A percentile compares a stretch with the other conserved stretches of the same genome.
These are phyloP conservation scores for Agelas oroides DNA, from an alignment of 37 sponge, comb jelly and placozoan genomes.

Conservation along the genomic window DNA sequence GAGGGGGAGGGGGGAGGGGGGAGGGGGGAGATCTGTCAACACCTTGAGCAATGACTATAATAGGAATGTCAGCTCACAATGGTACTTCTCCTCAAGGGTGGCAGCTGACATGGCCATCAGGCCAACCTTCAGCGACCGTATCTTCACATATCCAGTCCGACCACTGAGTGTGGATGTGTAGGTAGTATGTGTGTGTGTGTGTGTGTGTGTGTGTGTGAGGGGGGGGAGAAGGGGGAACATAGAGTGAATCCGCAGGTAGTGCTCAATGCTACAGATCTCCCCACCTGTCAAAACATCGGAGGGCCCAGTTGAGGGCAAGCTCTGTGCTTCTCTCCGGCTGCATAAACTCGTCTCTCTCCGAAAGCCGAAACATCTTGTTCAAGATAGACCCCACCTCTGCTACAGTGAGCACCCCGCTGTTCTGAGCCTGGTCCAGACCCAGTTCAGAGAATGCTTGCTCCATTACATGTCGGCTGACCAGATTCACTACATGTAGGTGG, in stretches of 20 bases:
- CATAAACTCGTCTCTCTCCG: not conserved
- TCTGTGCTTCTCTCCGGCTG: conserved; percentile 37
- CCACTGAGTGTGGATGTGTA: conserved; percentile 53
- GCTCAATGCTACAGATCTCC: no score
- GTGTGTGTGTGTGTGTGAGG: no score
- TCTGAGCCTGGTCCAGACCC: conserved; percentile 15
- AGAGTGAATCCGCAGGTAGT: no score
- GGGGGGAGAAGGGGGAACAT: no score
- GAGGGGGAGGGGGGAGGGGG: no score
- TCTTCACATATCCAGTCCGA: conserved; percentile 65
- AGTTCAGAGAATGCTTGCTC: conserved; percentile 12
- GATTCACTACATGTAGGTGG: conserved; percentile 27
- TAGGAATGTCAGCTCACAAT: conserved; percentile 65
- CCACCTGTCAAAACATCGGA: conserved; percentile 75
- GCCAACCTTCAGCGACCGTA: conserved; percentile 52
- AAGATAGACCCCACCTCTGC: conserved; percentile 62
- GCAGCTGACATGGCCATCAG: conserved; percentile 59
- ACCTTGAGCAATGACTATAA: no score
- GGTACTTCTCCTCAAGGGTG: conserved; percentile 72
- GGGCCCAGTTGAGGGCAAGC: conserved; percentile 66
- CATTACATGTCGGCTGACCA: not conserved
- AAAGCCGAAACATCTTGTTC: conserved; percentile 21
- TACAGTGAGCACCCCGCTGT: conserved; percentile 25
- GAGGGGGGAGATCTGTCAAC: no score
- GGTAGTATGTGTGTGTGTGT: no score